Evolutionary conservation across 2,113 vertebrate species (phyloP).

Genomic region (Hyperoodon ampullatus): DNA sequence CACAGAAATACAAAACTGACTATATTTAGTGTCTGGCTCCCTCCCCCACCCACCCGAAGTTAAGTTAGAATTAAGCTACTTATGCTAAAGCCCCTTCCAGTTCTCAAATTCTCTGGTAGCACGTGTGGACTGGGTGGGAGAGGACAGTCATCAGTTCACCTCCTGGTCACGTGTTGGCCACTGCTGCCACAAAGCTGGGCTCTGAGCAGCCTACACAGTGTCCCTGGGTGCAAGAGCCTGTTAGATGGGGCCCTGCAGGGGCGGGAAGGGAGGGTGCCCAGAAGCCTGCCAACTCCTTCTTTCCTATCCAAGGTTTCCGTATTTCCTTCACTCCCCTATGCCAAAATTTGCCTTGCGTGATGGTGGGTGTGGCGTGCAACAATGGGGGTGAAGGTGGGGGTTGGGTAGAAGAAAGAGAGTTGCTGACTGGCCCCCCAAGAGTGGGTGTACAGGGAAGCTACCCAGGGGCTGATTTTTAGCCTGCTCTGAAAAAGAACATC

Average conservation of each 20-base stretch:
- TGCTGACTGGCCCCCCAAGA: background rate
- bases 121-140: background rate
- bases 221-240: background rate
- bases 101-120: conserved; percentile 24
- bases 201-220: background rate
- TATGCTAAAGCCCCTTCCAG: background rate
- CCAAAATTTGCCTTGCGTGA: background rate
- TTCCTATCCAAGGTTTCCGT: background rate
- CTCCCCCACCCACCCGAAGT: background rate
- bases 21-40: conserved; percentile 38
- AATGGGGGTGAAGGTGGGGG: background rate
- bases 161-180: background rate
- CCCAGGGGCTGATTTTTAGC: background rate
- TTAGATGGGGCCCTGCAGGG: background rate
- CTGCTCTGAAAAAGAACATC: background rate
- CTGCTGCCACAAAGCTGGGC: background rate
- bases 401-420: background rate
- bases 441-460: background rate
- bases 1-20: conserved; percentile 45
- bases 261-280: background rate
- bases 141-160: background rate
- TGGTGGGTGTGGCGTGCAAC: background rate
- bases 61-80: conserved; percentile 48
- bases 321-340: background rate
- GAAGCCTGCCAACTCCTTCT: background rate